Conservation (phyloP, 2,888 invertebrate species). For the Cenopis cana region DNA sequence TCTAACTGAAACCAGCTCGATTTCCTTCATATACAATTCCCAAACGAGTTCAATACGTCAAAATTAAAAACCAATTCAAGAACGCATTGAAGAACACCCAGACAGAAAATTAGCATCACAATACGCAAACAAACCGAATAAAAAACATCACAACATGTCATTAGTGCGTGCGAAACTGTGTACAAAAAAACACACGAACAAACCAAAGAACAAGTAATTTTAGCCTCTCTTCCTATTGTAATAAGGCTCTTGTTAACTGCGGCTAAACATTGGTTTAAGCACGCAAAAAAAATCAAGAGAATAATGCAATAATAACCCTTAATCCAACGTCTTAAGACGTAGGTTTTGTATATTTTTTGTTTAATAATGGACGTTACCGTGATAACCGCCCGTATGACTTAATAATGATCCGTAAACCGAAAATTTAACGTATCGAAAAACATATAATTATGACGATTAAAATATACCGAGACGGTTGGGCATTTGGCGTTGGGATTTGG, state of each 20-base stretch:
- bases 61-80: slow-evolving; percentile 53
- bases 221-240: background rate
- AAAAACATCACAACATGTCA: slow-evolving; percentile 66
- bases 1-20: slow-evolving; percentile 19
- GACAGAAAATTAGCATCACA: slow-evolving; percentile 46
- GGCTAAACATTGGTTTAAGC: background rate
- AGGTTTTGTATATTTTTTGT: background rate
- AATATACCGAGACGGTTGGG: slow-evolving; percentile 57
- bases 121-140: slow-evolving; percentile 43
- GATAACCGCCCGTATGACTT: slow-evolving; percentile 74
- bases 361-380: slow-evolving; percentile 70
- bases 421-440: slow-evolving; percentile 75
- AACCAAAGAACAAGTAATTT: background rate
- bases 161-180: slow-evolving; percentile 64
- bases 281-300: background rate
- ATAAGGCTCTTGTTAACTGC: slow-evolving; percentile 5
- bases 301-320: slow-evolving; percentile 11
- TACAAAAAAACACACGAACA: slow-evolving; percentile 48
- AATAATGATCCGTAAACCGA: slow-evolving; percentile 74
- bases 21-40: slow-evolving; percentile 3
- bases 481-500: slow-evolving; percentile 16
- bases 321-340: slow-evolving; percentile 11
- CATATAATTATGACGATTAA: slow-evolving; percentile 73
- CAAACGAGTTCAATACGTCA: slow-evolving; percentile 48
- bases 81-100: slow-evolving; percentile 36